Evolutionary conservation across 2,113 vertebrate genomes (phyloP), one percentile per base, ranked within the genome.

Genomic region (Fukomys damarensis): DNA sequence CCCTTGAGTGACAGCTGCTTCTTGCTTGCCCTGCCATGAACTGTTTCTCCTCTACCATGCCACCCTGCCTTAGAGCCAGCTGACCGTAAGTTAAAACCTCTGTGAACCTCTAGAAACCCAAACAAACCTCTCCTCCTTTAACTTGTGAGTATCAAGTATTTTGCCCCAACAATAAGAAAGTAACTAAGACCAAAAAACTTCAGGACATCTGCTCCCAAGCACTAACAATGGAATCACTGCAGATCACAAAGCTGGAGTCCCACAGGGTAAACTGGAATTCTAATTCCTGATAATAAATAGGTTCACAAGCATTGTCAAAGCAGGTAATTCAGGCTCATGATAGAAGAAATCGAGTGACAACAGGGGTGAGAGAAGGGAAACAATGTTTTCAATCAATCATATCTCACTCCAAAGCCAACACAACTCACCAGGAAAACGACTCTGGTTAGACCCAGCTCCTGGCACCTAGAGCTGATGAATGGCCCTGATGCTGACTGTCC

Each of bases 321-420:
- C 38, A 83, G 86, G 61, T 35, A 59, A 92, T 84, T 59, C 63
- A 80, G 35, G 54, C 41, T 82, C 4, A 1, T 4, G 81, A n/a
- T 19, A 49, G 58, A 92, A 93, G 38, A 94, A 96, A 89, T n/a
- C 49, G 77, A 88, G 59, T 82, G 65, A 86, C 54, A 88, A 8
- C 0, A 52, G 17, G 26, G 16, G 38, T 91, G 30, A 54, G 32
- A 88, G 61, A 66, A 28, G 66, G 46, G 91, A 12, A 63, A 82
- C 58, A 56, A 54, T 41, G 32, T 86, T 92, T 79, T 79, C 46
- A 77, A 52, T 90, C 56, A 46, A 52, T 56, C 54, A 41, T 24
- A 26, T 85, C 26, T 91, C 38, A 59, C 56, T 96, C 35, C 22
- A 56, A 95, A 97, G 65, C 35, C 72, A 61, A 84, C 41, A 81